These are phyloP conservation scores for Habropoda laboriosa DNA, from an alignment of 1,140 invertebrate species.

Conservation along the genomic window DNA sequence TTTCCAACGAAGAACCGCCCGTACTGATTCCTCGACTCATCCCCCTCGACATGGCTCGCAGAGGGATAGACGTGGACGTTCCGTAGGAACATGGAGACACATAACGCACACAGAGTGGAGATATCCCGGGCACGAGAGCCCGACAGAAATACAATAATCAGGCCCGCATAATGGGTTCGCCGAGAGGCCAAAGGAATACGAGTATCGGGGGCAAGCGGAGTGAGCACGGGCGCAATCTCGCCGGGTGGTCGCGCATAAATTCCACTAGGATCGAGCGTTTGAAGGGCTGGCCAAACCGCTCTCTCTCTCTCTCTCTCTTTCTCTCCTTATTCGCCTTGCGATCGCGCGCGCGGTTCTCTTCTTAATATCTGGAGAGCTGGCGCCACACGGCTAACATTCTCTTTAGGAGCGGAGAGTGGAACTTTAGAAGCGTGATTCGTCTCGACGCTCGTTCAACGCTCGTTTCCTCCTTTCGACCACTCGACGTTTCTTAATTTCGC, in stretches of 20 bases:
- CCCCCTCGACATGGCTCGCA: not conserved
- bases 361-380: slow-evolving; percentile 40
- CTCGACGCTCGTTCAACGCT: not conserved
- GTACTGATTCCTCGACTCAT: not conserved
- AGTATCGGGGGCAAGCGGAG: not conserved
- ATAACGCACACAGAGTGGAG: not conserved
- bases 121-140: slow-evolving; percentile 5
- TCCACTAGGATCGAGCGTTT: slow-evolving; percentile 45
- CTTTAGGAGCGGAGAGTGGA: too few relatives aligned
- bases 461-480: not conserved
- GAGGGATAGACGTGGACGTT: not conserved
- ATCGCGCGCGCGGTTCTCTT: slow-evolving; percentile 4
- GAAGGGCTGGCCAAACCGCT: slow-evolving; percentile 14
- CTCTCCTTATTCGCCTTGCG: too few relatives aligned
- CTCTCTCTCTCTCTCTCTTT: too few relatives aligned
- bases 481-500: slow-evolving; percentile 10
- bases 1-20: not conserved
- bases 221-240: slow-evolving; percentile 29
- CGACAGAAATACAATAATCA: slow-evolving; percentile 51
- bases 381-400: slow-evolving; percentile 3
- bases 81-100: not conserved
- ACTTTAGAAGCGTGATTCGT: not conserved
- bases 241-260: slow-evolving; percentile 50
- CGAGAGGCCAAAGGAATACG: slow-evolving; percentile 41
- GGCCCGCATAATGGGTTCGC: slow-evolving; percentile 33